phyloP scores from a whole-genome alignment of 2,888 invertebrate species.

The Machimus atricapillus region DNA sequence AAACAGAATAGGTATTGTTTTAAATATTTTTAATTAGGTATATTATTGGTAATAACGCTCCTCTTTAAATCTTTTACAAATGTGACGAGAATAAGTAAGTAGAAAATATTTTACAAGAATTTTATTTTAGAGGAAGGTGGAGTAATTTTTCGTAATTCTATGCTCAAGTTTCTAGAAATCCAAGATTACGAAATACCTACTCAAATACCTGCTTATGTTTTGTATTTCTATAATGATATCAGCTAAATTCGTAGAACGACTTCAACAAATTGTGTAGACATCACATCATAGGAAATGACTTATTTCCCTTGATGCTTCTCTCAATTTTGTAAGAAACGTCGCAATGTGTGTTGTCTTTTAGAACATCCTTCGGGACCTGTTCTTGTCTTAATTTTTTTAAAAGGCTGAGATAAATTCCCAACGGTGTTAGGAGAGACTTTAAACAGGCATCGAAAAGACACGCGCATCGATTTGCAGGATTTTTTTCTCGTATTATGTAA shows the following conservation, averaged over 20 bases:
- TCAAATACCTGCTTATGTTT: background rate
- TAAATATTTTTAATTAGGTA: too few relatives aligned
- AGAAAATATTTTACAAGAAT: background rate
- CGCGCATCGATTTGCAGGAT: background rate
- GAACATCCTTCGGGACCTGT: background rate
- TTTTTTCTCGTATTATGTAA: background rate
- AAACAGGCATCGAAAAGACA: background rate
- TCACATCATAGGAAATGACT: too few relatives aligned
- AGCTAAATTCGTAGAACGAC: background rate
- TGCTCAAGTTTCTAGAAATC: background rate
- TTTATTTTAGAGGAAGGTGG: background rate
- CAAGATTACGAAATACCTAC: background rate
- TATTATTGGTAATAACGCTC: too few relatives aligned
- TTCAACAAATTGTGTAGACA: too few relatives aligned
- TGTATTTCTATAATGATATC: background rate
- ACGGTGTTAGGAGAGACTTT: background rate
- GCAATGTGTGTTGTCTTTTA: background rate
- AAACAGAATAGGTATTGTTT: too few relatives aligned
- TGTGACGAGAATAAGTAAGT: background rate
- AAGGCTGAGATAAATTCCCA: background rate
- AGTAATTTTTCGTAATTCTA: background rate
- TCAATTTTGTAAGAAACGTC: background rate
- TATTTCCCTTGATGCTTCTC: too few relatives aligned
- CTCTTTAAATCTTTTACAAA: too few relatives aligned
- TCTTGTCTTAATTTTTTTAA: background rate